phyloP scores from a whole-genome alignment of 2,888 invertebrate genomes.

The Pteria penguin region DNA sequence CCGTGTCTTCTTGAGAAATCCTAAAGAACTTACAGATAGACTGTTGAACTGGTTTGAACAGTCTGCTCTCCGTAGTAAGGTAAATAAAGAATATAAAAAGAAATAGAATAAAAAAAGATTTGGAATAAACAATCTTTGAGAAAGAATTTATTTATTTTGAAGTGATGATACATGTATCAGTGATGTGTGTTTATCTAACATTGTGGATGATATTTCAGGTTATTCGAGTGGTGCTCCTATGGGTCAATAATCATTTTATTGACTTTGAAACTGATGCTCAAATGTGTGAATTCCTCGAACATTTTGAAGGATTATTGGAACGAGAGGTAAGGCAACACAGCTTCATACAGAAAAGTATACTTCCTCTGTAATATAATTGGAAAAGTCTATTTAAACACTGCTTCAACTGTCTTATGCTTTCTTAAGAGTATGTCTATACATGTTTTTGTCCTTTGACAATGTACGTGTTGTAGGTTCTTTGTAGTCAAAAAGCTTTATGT shows the following conservation, averaged over 20 bases:
- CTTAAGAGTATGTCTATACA: too few relatives aligned
- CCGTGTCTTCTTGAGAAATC: constrained; percentile 94
- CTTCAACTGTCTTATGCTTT: too few relatives aligned
- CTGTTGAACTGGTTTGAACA: constrained; percentile 76
- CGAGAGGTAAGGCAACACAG: constrained; percentile 82
- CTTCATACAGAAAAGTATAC: too few relatives aligned
- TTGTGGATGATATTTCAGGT: constrained; percentile 83
- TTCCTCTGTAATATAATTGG: too few relatives aligned
- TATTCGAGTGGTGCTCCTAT: constrained; percentile 95
- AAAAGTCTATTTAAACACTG: too few relatives aligned
- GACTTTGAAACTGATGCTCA: constrained; percentile 88
- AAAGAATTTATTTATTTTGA: background rate
- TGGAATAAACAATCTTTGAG: background rate
- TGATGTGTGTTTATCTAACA: background rate
- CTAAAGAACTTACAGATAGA: constrained; percentile 90
- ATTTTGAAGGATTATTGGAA: constrained; percentile 92
- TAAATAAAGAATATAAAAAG: constrained; percentile 21
- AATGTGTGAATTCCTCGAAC: constrained; percentile 97
- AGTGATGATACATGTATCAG: background rate
- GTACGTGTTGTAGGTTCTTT: too few relatives aligned
- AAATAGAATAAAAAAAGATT: background rate
- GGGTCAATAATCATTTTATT: constrained; percentile 90
- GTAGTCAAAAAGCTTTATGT: too few relatives aligned
- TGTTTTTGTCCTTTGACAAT: too few relatives aligned
- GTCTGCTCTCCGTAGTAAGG: constrained; percentile 65